phyloP scores from a whole-genome alignment of 2,797 vertebrate species.

The Squalus acanthias region DNA sequence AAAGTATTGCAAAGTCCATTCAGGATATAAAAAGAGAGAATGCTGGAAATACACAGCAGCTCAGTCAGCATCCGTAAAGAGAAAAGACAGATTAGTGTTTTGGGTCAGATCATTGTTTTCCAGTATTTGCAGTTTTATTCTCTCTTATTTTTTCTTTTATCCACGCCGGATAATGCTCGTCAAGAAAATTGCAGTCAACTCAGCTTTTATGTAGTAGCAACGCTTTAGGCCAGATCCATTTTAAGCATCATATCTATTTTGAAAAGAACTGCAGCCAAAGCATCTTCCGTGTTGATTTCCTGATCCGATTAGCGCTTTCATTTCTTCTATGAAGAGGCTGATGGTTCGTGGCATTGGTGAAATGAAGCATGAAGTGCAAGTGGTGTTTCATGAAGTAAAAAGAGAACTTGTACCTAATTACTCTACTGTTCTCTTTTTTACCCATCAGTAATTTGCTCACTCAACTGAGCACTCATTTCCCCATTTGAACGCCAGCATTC shows the following conservation, averaged over 20 bases:
- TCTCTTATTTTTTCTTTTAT: neutral
- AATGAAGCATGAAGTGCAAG: slow-evolving; percentile 20
- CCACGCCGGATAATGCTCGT: neutral
- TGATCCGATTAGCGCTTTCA: neutral
- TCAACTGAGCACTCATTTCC: slow-evolving; percentile 1
- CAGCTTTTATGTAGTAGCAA: neutral
- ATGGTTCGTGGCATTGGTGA: slow-evolving; percentile 1
- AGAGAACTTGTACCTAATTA: slow-evolving; percentile 31
- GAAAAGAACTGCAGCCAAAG: neutral
- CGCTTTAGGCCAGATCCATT: neutral
- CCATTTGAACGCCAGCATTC: slow-evolving; percentile 25
- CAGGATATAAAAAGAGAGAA: neutral
- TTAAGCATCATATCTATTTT: slow-evolving; percentile 1
- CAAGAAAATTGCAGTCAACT: neutral
- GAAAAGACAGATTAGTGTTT: slow-evolving; percentile 12
- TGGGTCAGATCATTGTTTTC: neutral
- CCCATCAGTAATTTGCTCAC: slow-evolving; percentile 11
- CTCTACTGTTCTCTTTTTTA: slow-evolving; percentile 8
- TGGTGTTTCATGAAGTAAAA: slow-evolving; percentile 24
- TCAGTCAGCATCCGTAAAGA: neutral
- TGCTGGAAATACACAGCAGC: neutral
- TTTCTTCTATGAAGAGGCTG: neutral
- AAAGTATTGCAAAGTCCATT: neutral
- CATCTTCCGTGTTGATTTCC: slow-evolving; percentile 22
- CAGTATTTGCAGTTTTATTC: neutral